Evolutionary conservation across 1,140 invertebrate species (phyloP).

Genomic region (Amyelois transitella): DNA sequence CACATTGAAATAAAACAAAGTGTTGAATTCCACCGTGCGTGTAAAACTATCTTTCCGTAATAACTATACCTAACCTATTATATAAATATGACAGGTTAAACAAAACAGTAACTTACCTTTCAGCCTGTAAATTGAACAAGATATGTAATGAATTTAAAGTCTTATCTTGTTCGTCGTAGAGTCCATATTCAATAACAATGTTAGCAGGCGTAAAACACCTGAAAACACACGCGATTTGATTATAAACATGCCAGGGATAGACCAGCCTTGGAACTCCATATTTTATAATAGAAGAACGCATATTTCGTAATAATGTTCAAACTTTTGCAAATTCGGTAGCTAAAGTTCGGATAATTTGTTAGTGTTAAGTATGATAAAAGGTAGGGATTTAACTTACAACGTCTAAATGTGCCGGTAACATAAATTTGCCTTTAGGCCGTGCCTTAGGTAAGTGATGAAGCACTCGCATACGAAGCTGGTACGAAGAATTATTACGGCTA

Average conservation of each 20-base stretch:
- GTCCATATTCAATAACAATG: not conserved
- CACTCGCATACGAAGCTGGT: no score
- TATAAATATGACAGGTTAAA: constrained; percentile 40
- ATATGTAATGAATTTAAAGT: not conserved
- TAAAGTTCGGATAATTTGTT: constrained; percentile 35
- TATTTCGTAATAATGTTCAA: constrained; percentile 60
- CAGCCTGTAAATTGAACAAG: not conserved
- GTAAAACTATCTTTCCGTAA: no score
- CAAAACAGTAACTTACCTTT: constrained; percentile 30
- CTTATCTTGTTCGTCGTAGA: not conserved
- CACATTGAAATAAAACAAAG: no score
- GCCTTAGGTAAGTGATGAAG: not conserved
- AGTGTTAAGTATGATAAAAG: constrained; percentile 18
- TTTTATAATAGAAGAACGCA: constrained; percentile 61
- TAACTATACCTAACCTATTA: no score
- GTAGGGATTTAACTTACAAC: constrained; percentile 1
- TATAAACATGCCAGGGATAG: constrained; percentile 56
- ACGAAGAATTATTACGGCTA: no score
- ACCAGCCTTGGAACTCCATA: constrained; percentile 39
- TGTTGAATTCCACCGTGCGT: no score
- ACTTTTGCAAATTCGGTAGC: constrained; percentile 41
- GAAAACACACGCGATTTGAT: constrained; percentile 53
- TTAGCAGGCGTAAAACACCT: not conserved
- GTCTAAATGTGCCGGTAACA: not conserved
- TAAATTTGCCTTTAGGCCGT: not conserved